Conservation (phyloP, 2,888 invertebrate species). For the Synanthedon formicaeformis region DNA sequence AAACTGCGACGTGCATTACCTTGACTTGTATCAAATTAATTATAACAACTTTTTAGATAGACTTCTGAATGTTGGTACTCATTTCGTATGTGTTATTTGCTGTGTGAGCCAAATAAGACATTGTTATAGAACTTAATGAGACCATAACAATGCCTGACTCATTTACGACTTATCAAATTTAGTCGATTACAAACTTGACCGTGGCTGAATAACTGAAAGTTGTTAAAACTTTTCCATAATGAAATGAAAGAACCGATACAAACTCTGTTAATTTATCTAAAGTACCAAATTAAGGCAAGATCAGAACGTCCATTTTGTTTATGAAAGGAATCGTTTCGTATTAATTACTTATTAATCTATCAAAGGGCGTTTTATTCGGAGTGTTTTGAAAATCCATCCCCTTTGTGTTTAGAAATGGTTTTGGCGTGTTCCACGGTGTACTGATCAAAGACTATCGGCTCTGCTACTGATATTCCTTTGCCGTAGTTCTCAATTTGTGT, state of each 20-base stretch:
- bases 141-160: too few species aligned
- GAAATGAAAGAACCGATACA: not conserved
- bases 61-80: too few species aligned
- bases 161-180: too few species aligned
- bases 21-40: too few species aligned
- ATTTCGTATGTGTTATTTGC: too few species aligned
- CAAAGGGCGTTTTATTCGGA: not conserved
- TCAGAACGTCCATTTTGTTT: conserved; percentile 2
- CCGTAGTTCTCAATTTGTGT: too few species aligned
- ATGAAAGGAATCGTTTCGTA: not conserved
- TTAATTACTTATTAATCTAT: conserved; percentile 1
- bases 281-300: not conserved
- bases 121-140: too few species aligned
- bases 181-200: too few species aligned
- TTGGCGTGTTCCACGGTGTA: not conserved
- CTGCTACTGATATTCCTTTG: conserved; percentile 19
- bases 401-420: not conserved
- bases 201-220: too few species aligned
- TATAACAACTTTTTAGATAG: too few species aligned
- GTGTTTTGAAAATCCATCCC: not conserved
- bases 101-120: too few species aligned
- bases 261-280: not conserved
- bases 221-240: not conserved
- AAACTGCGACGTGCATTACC: too few species aligned
- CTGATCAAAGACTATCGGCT: not conserved